Evolutionary conservation across 2,113 vertebrate species (phyloP), one percentile per base, ranked within the genome.

Genomic region (Rallus limicola): DNA sequence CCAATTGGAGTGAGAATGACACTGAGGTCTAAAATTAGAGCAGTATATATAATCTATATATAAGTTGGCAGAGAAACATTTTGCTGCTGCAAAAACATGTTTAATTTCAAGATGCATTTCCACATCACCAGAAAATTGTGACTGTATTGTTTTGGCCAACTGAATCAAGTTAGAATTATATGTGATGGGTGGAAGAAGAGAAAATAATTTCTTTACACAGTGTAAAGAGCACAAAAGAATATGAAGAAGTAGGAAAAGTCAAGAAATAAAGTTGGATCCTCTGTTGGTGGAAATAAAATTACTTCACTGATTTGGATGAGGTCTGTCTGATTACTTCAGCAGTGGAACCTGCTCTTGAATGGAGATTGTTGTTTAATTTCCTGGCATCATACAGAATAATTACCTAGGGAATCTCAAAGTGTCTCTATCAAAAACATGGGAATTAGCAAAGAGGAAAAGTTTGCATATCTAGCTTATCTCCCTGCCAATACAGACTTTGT

Each of bases 311-410:
- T 64, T 87, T 94, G 65, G 63, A 64, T 86, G 52, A 80, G 10
- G 38, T 85, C 19, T 52, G 10, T 28, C 71, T 80, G 21, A 59
- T 96, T 93, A 81, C 24, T 85, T 92, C 60, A 92, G 55, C 70
- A 80, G 34, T 65, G 52, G 68, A 89, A 86, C 20, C 34, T 92
- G 48, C 62, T 89, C 42, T 86, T 69, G 40, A 92, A 70, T 81
- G 52, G 62, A 71, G 80, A 70, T 42, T 33, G 16, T 86, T 94
- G 23, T 48, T 76, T 72, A 80, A 79, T 95, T 96, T 95, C 59
- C 50, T 85, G 56, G 28, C 67, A 82, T 34, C 0, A 0, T 64
- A n/a, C 11, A 82, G 55, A 83, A 70, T 55, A 76, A 80, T 56
- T 13, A 3, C 46, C 56, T 55, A 20, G 75, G 36, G 71, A 86